Base-by-base conservation (phyloP, 1,140 invertebrate species). In the Euura saliciscinereae region DNA sequence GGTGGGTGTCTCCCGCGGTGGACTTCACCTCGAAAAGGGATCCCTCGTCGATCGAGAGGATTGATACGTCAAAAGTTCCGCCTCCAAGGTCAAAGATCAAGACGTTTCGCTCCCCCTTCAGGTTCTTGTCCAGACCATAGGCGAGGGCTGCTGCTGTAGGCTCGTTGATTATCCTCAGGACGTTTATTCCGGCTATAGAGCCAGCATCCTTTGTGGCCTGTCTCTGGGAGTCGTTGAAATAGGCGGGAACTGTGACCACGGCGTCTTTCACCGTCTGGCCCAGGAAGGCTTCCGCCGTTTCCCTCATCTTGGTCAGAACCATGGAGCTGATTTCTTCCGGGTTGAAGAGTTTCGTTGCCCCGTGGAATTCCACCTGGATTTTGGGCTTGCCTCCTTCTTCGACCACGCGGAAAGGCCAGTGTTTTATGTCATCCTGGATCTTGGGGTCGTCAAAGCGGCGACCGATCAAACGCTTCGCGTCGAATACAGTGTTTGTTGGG, bases 251-350 rank as follows among this genome's bases (percentile, higher is more conserved):
- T 6, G 92, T 93, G 65, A 93, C 90, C 0, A 95, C 90, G 5
- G 92, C 92, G 78, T 93, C 91, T 70, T 83, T 88, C 0, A 93
- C 89, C 74, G 84, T 87, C 7, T 76, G 82, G 45, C 90, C 90
- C 45, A 91, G 75, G 74, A 88, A 91, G 0, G 89, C 86, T 74
- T 91, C 90, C 2, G 91, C 88, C 0, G 89, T 90, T 82, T 94
- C 92, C 77, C 92, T 93, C 93, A 94, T 94, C 81, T 95, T 96
- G 8, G 89, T 90, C 71, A 97, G 82, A 4, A 97, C 91, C 95
- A 97, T 97, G 0, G 95, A 94, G 66, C 94, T 95, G 72, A 97
- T 91, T 88, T 97, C 95, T 86, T 97, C 95, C 2, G 95, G 94
- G 6, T 91, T 90, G 84, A 96, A 96, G 28, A 83, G 90, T 80